These are phyloP conservation scores for Magallana ariakensis DNA, from an alignment of 1,140 invertebrate genomes.

Conservation along the genomic window DNA sequence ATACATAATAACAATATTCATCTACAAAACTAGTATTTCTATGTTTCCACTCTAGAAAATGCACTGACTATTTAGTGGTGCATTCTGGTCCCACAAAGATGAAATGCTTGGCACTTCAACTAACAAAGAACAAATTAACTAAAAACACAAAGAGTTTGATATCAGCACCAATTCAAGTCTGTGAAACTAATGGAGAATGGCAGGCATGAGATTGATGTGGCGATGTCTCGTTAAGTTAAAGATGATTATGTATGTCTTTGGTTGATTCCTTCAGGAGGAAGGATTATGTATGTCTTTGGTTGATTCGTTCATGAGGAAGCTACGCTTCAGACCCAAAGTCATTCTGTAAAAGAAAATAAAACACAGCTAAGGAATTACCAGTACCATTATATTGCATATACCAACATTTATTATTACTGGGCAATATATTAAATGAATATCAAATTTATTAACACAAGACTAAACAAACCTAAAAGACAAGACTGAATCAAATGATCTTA, in stretches of 20 bases:
- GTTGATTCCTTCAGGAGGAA: not conserved
- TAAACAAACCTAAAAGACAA: no score
- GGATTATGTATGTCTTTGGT: not conserved
- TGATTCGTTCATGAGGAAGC: not conserved
- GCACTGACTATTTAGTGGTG: no score
- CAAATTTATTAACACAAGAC: no score
- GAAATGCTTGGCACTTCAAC: not conserved
- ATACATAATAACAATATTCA: no score
- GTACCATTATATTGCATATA: no score
- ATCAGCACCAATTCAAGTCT: constrained; percentile 7
- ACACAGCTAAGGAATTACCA: no score
- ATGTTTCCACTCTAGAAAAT: no score
- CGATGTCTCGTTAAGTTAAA: not conserved
- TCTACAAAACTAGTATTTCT: no score
- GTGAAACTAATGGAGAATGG: not conserved
- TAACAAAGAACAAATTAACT: not conserved
- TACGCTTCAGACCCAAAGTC: constrained; percentile 7
- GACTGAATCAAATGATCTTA: no score
- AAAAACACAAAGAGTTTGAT: not conserved
- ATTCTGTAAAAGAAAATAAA: not conserved
- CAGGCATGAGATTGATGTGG: not conserved
- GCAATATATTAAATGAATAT: no score
- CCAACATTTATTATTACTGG: no score
- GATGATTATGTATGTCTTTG: not conserved
- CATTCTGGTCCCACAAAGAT: not conserved